A percentile compares a stretch with the other conserved stretches of the same genome.
Evolutionary conservation across 1,140 invertebrate species (phyloP).

Genomic region (Marisa cornuarietis): DNA sequence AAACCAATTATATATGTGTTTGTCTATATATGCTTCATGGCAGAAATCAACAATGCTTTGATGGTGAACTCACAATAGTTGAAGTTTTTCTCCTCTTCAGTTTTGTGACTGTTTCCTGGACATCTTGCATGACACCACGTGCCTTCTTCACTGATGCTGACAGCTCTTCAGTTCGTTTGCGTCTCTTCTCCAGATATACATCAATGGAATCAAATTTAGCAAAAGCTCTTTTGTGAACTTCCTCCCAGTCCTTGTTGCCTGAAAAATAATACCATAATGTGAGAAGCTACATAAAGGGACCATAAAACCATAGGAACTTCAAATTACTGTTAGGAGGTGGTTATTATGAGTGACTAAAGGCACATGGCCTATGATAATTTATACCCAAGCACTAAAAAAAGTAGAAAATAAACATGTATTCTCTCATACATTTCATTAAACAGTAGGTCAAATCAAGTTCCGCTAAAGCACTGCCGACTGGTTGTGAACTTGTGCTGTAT

Average conservation of each 20-base stretch:
- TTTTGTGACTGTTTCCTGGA: conserved; percentile 38
- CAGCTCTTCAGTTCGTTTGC: conserved; percentile 46
- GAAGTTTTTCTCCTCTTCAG: conserved; percentile 29
- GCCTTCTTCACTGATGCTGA: conserved; percentile 49
- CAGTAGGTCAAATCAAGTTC: no score
- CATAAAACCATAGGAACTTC: background rate
- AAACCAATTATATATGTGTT: no score
- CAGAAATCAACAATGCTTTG: background rate
- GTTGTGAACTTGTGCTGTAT: no score
- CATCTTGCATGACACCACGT: conserved; percentile 36
- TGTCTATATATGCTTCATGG: no score
- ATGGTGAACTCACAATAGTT: conserved; percentile 14
- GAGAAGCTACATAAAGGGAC: background rate
- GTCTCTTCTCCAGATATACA: conserved; percentile 59
- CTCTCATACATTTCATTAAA: no score
- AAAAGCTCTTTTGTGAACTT: conserved; percentile 59
- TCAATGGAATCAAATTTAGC: conserved; percentile 60
- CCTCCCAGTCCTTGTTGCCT: conserved; percentile 61
- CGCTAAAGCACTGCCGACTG: no score
- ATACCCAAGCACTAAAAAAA: no score
- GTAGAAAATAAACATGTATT: no score
- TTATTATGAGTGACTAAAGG: no score
- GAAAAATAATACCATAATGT: background rate
- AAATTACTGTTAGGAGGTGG: no score
- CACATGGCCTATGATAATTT: no score